Conservation (phyloP, 2,113 vertebrate species). For the Pterocles orientalis region DNA sequence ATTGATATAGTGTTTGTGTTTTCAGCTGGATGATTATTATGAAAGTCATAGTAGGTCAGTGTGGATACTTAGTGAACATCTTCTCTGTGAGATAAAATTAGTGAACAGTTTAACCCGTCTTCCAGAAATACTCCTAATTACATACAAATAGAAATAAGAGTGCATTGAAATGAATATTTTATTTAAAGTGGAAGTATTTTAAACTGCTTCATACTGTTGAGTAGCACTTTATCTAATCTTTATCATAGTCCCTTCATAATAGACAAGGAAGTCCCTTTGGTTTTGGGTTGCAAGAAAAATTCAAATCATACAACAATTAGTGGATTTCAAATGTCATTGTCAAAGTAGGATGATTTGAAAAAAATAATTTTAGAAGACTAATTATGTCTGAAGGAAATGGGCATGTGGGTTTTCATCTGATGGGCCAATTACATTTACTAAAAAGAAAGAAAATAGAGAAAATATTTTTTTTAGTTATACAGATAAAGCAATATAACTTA, state of each 20-base stretch:
- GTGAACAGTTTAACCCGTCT: background rate
- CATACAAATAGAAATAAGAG: background rate
- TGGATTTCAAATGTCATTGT: background rate
- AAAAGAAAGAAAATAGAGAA: background rate
- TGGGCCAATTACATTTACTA: background rate
- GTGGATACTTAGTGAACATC: background rate
- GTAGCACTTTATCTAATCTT: background rate
- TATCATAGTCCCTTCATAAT: background rate
- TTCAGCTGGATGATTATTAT: constrained; percentile 13
- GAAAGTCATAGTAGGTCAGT: background rate
- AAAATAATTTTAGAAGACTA: background rate
- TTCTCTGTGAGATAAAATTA: background rate
- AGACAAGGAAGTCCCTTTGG: background rate
- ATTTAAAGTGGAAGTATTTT: background rate
- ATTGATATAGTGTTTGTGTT: background rate
- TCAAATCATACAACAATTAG: background rate
- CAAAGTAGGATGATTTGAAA: background rate
- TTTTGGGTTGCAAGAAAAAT: background rate
- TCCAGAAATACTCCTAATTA: background rate
- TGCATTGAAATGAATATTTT: background rate
- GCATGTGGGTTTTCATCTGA: background rate
- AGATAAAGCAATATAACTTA: background rate
- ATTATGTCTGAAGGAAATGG: background rate
- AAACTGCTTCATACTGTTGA: background rate
- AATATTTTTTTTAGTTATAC: background rate